phyloP scores from a whole-genome alignment of 1,140 invertebrate genomes.

The Myzus persicae region DNA sequence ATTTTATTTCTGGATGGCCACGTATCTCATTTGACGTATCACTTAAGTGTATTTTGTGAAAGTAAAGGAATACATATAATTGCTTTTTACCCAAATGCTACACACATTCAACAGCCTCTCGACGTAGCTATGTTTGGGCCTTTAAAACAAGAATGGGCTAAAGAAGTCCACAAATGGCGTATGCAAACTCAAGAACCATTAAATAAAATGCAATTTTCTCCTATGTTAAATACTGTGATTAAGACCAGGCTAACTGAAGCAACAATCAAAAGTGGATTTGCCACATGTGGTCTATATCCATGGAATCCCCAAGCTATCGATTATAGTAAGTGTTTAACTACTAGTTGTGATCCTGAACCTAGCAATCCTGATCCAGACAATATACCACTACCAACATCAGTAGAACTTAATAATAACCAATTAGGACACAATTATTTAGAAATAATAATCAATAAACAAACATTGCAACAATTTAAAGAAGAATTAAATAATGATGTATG shows the following conservation, averaged over 20 bases:
- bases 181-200: conserved; percentile 60
- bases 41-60: too few species aligned
- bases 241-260: background rate
- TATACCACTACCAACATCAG: background rate
- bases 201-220: conserved; percentile 63
- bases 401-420: background rate
- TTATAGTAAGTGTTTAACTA: conserved; percentile 60
- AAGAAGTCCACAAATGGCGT: conserved; percentile 61
- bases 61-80: too few species aligned
- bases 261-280: too few species aligned
- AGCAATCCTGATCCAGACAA: background rate
- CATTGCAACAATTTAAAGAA: background rate
- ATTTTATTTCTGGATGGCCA: too few species aligned
- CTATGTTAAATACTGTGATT: conserved; percentile 63
- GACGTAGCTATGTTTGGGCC: too few species aligned
- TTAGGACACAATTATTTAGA: conserved; percentile 1
- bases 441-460: background rate
- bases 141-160: conserved; percentile 63
- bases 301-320: conserved; percentile 64
- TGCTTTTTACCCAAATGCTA: too few species aligned
- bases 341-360: background rate
- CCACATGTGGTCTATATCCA: too few species aligned
- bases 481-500: background rate
- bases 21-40: too few species aligned
- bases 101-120: too few species aligned